Evolutionary conservation across 2,888 invertebrate species (phyloP), one percentile per base, ranked within the genome.

Genomic region (Acheta domesticus): DNA sequence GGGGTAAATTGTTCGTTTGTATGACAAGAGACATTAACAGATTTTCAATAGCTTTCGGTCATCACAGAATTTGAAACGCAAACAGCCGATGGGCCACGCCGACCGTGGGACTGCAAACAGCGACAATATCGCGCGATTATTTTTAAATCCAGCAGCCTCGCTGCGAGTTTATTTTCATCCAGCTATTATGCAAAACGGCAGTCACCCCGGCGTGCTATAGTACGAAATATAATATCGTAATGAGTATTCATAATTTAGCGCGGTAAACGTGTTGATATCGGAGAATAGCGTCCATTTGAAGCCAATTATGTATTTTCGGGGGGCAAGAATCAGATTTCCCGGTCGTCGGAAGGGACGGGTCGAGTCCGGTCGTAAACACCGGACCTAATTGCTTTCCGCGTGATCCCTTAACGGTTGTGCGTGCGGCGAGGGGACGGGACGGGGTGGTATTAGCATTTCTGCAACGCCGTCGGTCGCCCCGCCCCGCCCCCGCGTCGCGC

Each of bases 51-150:
- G 62, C 62, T 62, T 62, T 62, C n/a, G 16, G 62, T 62, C 62
- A n/a, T 36, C 62, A 62, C 14, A 16, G n/a, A 14, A 62, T 62
- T 62, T 62, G 62, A 11, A 62, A 62, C 36, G 1, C 62, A 62
- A 62, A 62, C 62, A 62, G 62, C n/a, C n/a, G 62, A 36, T 36
- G 36, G 36, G 36, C 36, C 36, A 36, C 36, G 1, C 36, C 62
- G n/a, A 14, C 3, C 62, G 62, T n/a, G 62, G 16, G n/a, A 62
- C 62, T 62, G 62, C 16, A 62, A 62, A 62, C 62, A 62, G 16
- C 62, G 62, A 62, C 62, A 62, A 62, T 62, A 62, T 62, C 62
- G 62, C 62, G n/a, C n/a, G n/a, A 62, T 62, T 62, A 62, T 62
- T 62, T 62, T 62, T 62, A 62, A 62, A 62, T 19, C 62, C 62